phyloP scores from a whole-genome alignment of 2,888 invertebrate species.

The Chloroclysta siterata region DNA sequence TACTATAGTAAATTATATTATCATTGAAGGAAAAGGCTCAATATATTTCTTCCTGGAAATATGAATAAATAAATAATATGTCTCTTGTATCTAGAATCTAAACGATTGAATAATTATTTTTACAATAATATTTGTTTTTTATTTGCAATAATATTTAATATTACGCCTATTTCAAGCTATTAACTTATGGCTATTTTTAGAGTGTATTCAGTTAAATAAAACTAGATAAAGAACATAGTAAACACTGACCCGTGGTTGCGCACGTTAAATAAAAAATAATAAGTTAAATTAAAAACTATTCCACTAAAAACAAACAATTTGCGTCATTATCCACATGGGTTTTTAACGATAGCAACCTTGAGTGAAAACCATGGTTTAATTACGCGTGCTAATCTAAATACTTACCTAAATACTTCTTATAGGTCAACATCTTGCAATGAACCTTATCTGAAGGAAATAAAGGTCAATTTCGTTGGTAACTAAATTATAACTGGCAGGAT shows the following conservation, averaged over 20 bases:
- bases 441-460: slow-evolving; percentile 42
- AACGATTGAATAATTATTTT: too few relatives aligned
- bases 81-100: too few relatives aligned
- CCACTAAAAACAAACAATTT: slow-evolving; percentile 12
- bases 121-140: too few relatives aligned
- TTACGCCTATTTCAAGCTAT: neutral
- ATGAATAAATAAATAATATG: too few relatives aligned
- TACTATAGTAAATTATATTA: too few relatives aligned
- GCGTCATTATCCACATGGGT: slow-evolving; percentile 1
- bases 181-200: neutral
- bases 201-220: neutral
- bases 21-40: too few relatives aligned
- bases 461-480: slow-evolving; percentile 43
- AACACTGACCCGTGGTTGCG: neutral
- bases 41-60: too few relatives aligned
- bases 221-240: neutral
- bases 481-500: slow-evolving; percentile 45
- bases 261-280: too few relatives aligned
- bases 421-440: slow-evolving; percentile 35
- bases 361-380: slow-evolving; percentile 24
- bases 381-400: slow-evolving; percentile 28
- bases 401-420: slow-evolving; percentile 34
- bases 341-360: slow-evolving; percentile 31
- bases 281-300: slow-evolving; percentile 3
- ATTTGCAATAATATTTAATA: too few relatives aligned